Percentiles rank a stretch among this genome's conserved stretches.
phyloP scores from a whole-genome alignment of 2,113 vertebrate genomes.

The Tyrannus savana region DNA sequence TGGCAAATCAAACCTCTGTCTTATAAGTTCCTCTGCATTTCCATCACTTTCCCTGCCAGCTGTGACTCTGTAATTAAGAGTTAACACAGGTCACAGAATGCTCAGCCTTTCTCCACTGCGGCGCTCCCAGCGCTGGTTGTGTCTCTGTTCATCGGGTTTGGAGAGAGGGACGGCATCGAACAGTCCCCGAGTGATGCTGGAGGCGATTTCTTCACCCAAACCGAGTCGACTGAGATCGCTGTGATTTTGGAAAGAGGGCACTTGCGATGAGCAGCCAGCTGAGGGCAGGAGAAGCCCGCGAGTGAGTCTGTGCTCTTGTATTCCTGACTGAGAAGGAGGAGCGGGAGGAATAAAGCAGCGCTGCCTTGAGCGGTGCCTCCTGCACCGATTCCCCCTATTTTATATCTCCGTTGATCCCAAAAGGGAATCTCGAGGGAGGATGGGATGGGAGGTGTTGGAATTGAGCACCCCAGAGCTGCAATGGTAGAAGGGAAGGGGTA shows the following conservation, averaged over 20 bases:
- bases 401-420: background rate
- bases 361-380: background rate
- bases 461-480: background rate
- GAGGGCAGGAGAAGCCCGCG: slow-evolving; percentile 61
- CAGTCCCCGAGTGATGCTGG: fast-evolving
- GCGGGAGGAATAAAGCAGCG: background rate
- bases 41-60: background rate
- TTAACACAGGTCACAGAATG: fast-evolving
- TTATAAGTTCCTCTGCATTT: fast-evolving
- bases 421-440: background rate
- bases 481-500: background rate
- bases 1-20: background rate
- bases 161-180: background rate
- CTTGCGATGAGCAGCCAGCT: slow-evolving; percentile 28
- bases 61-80: background rate
- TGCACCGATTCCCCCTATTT: background rate
- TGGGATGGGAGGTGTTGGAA: background rate
- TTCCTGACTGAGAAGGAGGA: background rate
- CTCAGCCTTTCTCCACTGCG: background rate
- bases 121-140: background rate
- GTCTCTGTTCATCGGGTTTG: fast-evolving
- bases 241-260: background rate
- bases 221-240: fast-evolving
- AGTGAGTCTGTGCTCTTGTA: fast-evolving
- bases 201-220: background rate